Percentiles rank a stretch among this genome's conserved stretches.
Conservation (phyloP, 1,140 invertebrate species). For the Bacillus rossius region DNA sequence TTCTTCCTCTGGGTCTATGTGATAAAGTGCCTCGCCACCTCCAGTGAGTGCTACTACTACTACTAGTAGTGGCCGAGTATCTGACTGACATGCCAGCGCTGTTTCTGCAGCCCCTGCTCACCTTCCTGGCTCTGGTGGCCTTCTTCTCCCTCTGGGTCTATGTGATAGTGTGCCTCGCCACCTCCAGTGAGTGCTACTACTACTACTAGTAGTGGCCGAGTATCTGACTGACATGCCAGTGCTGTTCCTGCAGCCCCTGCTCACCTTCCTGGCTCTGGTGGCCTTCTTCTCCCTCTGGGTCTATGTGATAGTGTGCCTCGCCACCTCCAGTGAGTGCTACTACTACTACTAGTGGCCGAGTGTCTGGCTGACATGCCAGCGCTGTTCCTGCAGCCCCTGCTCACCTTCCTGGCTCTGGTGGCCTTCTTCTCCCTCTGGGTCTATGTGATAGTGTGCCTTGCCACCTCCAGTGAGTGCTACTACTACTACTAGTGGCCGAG, state of each 20-base stretch:
- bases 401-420: conserved; percentile 75
- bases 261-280: conserved; percentile 75
- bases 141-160: conserved; percentile 84
- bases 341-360: too few species aligned
- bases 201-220: too few species aligned
- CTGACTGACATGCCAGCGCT: conserved; percentile 77
- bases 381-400: conserved; percentile 80
- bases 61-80: too few species aligned
- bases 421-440: conserved; percentile 84
- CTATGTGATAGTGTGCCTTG: conserved; percentile 62
- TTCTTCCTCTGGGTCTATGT: conserved; percentile 81
- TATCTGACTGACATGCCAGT: conserved; percentile 74
- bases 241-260: conserved; percentile 80
- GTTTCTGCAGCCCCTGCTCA: conserved; percentile 81
- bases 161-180: conserved; percentile 66
- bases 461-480: conserved; percentile 66
- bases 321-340: conserved; percentile 66
- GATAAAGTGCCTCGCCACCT: conserved; percentile 62
- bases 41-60: conserved; percentile 65
- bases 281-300: conserved; percentile 84
- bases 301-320: conserved; percentile 62
- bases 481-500: too few species aligned
- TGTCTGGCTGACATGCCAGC: conserved; percentile 74
- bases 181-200: conserved; percentile 64
- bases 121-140: conserved; percentile 67